Percentiles rank a stretch among this genome's conserved stretches.
Evolutionary conservation across 2,888 invertebrate genomes (phyloP).

Genomic region (Ennomos quercinarius): DNA sequence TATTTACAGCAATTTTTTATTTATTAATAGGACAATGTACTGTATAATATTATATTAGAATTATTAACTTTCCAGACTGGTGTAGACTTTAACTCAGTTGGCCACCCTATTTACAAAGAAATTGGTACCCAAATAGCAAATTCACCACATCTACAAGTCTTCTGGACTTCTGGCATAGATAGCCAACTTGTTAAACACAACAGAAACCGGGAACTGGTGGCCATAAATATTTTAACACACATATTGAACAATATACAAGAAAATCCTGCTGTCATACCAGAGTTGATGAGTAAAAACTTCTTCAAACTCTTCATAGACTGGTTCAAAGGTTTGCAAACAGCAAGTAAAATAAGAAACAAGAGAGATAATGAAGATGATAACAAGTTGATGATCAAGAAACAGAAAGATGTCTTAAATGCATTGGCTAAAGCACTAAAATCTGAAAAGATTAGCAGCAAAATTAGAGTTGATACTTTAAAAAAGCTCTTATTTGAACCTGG

Average conservation of each 20-base stretch:
- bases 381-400: constrained; percentile 82
- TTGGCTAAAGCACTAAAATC: constrained; percentile 79
- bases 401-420: constrained; percentile 82
- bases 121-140: constrained; percentile 83
- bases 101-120: constrained; percentile 88
- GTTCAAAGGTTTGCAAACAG: constrained; percentile 86
- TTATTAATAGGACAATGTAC: not conserved
- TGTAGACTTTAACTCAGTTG: constrained; percentile 82
- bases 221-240: constrained; percentile 85
- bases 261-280: constrained; percentile 78
- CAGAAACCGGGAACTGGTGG: constrained; percentile 86
- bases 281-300: constrained; percentile 87
- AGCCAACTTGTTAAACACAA: constrained; percentile 75
- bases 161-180: constrained; percentile 84
- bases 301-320: constrained; percentile 87
- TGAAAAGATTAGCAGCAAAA: constrained; percentile 75
- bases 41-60: not conserved
- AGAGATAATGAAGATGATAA: constrained; percentile 77
- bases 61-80: constrained; percentile 78
- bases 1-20: not conserved
- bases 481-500: constrained; percentile 89
- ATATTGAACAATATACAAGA: constrained; percentile 80
- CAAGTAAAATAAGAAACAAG: constrained; percentile 83
- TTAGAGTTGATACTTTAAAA: constrained; percentile 86
- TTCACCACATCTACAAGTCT: constrained; percentile 79